Conservation (phyloP, 1,140 invertebrate species). For the Leptopilina clavipes region DNA sequence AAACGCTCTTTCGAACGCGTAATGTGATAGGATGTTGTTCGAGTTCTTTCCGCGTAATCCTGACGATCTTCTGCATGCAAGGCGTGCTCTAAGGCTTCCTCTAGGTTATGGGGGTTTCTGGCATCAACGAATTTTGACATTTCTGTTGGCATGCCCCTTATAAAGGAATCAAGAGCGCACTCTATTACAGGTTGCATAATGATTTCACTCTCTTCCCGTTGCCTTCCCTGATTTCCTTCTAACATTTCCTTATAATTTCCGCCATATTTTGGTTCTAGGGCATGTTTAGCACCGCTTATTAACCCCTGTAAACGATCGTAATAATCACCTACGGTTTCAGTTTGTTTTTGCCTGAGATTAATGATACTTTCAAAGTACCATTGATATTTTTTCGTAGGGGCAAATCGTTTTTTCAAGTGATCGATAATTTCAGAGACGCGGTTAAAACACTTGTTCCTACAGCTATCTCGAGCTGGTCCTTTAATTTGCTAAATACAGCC, state of each 20-base stretch:
- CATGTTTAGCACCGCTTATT: background rate
- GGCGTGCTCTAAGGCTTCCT: background rate
- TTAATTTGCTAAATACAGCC: too few relatives aligned
- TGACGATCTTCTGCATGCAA: background rate
- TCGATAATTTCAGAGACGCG: background rate
- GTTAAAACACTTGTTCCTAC: background rate
- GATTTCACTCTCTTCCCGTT: background rate
- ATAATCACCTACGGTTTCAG: background rate
- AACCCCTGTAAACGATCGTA: background rate
- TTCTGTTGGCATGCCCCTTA: background rate
- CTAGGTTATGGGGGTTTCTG: background rate
- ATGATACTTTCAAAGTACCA: background rate
- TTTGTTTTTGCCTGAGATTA: background rate
- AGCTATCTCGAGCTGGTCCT: too few relatives aligned
- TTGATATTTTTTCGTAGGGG: background rate
- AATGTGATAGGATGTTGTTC: background rate
- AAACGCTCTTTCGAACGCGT: background rate
- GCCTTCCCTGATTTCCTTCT: too few relatives aligned
- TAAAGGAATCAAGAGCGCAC: background rate
- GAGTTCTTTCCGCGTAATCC: background rate
- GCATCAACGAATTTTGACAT: too few relatives aligned
- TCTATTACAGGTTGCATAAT: background rate
- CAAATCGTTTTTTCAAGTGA: background rate
- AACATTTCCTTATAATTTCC: too few relatives aligned
- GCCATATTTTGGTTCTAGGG: background rate